Conservation (phyloP, 2,797 vertebrate species). For the Galaxias olidus region DNA sequence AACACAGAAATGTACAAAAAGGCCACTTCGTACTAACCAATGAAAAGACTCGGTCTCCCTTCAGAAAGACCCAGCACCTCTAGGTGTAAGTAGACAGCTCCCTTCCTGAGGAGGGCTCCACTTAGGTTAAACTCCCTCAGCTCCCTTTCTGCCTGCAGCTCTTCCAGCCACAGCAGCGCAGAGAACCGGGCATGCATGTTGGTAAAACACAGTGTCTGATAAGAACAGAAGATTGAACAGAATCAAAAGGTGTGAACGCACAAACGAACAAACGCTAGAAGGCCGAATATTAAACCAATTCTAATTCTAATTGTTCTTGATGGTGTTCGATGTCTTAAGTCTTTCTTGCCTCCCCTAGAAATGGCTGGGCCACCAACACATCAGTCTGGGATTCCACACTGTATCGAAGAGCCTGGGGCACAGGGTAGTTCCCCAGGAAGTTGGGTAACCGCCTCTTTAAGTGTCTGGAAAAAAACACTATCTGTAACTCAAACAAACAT, state of each 20-base stretch:
- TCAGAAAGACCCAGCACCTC: slow-evolving; percentile 79
- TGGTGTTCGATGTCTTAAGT: neutral
- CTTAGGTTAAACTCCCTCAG: slow-evolving; percentile 71
- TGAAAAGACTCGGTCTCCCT: slow-evolving; percentile 66
- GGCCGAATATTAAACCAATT: slow-evolving; percentile 46
- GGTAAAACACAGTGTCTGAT: slow-evolving; percentile 67
- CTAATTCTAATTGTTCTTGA: neutral
- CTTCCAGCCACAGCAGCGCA: slow-evolving; percentile 80
- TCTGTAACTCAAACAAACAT: too few species aligned
- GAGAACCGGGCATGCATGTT: slow-evolving; percentile 75
- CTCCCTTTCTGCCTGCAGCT: slow-evolving; percentile 71
- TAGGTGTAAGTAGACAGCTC: slow-evolving; percentile 65
- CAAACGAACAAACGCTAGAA: neutral
- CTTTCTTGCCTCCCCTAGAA: slow-evolving; percentile 83
- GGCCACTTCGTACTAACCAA: slow-evolving; percentile 57
- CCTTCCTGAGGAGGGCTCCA: slow-evolving; percentile 71
- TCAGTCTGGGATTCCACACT: slow-evolving; percentile 83
- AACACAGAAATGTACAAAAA: too few species aligned
- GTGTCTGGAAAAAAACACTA: slow-evolving; percentile 63
- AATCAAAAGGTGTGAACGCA: neutral
- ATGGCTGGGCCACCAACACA: slow-evolving; percentile 82
- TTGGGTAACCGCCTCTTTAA: slow-evolving; percentile 78
- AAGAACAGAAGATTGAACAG: slow-evolving; percentile 1
- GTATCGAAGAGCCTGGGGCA: slow-evolving; percentile 83
- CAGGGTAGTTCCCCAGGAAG: slow-evolving; percentile 80